Evolutionary conservation across 2,113 vertebrate species (phyloP).

Genomic region (Platycercus adscitus): DNA sequence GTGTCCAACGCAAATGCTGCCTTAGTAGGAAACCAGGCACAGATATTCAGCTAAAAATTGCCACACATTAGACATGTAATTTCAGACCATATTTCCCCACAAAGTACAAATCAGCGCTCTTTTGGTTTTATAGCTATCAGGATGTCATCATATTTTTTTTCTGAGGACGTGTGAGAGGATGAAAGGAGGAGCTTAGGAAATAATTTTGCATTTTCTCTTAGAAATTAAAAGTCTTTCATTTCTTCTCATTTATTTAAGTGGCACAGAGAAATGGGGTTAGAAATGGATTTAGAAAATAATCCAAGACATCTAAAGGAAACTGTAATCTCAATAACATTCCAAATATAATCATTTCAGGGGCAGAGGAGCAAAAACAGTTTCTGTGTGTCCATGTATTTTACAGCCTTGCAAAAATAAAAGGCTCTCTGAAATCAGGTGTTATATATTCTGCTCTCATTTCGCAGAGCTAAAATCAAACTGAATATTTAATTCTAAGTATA

Average conservation of each 20-base stretch:
- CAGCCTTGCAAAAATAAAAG: background rate
- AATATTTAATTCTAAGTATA: constrained; percentile 60
- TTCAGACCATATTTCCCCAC: constrained; percentile 48
- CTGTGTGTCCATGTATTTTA: background rate
- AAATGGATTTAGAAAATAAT: constrained; percentile 49
- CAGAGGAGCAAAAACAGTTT: background rate
- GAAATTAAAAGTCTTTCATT: constrained; percentile 50
- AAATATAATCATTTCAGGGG: background rate
- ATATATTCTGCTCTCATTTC: constrained; percentile 35
- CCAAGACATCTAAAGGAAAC: constrained; percentile 41
- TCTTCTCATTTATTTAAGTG: constrained; percentile 32
- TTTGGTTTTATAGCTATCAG: constrained; percentile 10
- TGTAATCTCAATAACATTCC: background rate
- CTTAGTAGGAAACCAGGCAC: constrained; percentile 22
- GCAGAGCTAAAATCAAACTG: constrained; percentile 53
- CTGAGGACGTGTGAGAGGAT: constrained; percentile 8
- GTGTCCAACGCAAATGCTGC: constrained; percentile 16
- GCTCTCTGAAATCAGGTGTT: constrained; percentile 29
- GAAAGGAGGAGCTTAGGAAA: constrained; percentile 1
- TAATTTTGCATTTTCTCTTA: constrained; percentile 29
- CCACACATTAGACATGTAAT: constrained; percentile 32
- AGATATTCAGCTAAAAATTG: constrained; percentile 47
- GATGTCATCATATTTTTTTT: constrained; percentile 4
- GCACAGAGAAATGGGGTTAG: background rate
- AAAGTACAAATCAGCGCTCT: constrained; percentile 4